Evolutionary conservation across 2,797 vertebrate species (phyloP).

Genomic region (Sardinella longiceps): DNA sequence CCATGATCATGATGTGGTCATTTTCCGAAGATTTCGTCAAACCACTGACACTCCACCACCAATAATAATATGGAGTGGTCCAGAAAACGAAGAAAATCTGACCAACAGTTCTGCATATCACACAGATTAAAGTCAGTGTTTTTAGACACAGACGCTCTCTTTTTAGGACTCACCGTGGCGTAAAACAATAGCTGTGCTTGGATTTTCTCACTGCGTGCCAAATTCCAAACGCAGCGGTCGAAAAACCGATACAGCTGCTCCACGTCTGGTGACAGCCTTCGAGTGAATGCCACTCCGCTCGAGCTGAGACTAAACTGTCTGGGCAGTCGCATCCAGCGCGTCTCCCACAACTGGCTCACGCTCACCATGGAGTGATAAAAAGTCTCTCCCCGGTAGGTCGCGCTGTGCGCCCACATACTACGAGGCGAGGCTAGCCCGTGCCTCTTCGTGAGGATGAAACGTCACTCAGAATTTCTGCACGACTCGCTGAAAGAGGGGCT

Average conservation of each 20-base stretch:
- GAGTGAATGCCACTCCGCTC: slow-evolving; percentile 4
- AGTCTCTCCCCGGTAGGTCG: slow-evolving; percentile 4
- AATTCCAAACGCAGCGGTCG: background rate
- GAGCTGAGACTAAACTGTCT: background rate
- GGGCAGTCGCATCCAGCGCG: slow-evolving; percentile 2
- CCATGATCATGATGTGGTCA: background rate
- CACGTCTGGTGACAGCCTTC: background rate
- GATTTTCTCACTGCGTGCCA: background rate
- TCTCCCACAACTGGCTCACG: slow-evolving; percentile 14
- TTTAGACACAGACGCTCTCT: background rate
- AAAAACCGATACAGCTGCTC: background rate
- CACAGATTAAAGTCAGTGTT: background rate
- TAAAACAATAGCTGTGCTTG: background rate
- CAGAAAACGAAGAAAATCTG: background rate
- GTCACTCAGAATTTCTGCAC: background rate
- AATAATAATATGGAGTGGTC: background rate
- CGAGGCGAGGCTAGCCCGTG: background rate
- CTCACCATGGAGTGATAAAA: background rate
- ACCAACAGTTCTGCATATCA: background rate
- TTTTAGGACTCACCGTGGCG: background rate
- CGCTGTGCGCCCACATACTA: background rate
- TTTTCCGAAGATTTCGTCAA: background rate
- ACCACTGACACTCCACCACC: background rate
- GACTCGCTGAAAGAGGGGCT: background rate
- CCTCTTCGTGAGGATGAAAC: background rate